These are phyloP conservation scores for Ganaspis sp. DNA, from an alignment of 1,140 invertebrate species.

Conservation along the genomic window DNA sequence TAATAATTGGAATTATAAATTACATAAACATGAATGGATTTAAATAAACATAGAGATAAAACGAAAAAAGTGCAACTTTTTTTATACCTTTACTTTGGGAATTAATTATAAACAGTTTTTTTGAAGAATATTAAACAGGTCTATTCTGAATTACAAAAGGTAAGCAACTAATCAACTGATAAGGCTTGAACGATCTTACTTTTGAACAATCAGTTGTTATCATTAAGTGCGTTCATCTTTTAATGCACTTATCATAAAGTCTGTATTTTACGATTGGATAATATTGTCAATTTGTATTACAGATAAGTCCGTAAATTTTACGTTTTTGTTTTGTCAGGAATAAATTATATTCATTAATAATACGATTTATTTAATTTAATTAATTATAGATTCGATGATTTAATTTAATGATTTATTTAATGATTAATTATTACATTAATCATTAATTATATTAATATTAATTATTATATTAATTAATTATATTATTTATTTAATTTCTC, in stretches of 20 bases:
- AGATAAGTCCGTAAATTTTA: not conserved
- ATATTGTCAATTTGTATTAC: not conserved
- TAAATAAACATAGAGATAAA: no score
- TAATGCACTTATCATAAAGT: conserved; percentile 24
- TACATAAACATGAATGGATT: no score
- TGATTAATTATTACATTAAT: no score
- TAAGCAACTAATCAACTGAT: conserved; percentile 25
- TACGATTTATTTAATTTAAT: no score
- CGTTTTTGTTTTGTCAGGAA: not conserved
- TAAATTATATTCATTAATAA: no score
- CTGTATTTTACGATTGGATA: conserved; percentile 5
- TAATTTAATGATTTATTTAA: no score
- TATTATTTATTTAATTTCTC: no score
- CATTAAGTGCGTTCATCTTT: conserved; percentile 8
- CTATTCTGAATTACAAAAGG: not conserved
- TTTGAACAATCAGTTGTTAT: conserved; percentile 13
- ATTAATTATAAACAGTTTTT: not conserved
- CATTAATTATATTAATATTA: no score
- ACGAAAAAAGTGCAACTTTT: no score
- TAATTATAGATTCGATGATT: no score
- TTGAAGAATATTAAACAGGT: not conserved
- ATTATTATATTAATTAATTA: no score
- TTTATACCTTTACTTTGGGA: not conserved
- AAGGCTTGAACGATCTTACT: not conserved
- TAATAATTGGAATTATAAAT: no score